phyloP scores from a whole-genome alignment of 2,113 vertebrate genomes.

The Psettodes erumei region DNA sequence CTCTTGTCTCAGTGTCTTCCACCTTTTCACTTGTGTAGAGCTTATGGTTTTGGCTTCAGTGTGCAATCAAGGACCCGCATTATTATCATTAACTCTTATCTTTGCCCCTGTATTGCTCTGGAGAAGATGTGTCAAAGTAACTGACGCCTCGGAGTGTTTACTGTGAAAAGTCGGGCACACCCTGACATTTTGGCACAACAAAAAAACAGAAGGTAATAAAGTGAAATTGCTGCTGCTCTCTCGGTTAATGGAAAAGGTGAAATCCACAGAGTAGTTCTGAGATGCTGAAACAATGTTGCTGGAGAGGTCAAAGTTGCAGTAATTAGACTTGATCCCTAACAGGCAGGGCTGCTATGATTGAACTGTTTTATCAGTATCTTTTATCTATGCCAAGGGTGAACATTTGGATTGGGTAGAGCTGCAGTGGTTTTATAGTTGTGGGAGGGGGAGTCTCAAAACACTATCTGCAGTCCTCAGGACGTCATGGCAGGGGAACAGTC shows the following conservation, averaged over 20 bases:
- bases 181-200: constrained; percentile 73
- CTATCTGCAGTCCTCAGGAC: constrained; percentile 32
- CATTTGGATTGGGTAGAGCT: constrained; percentile 23
- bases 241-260: constrained; percentile 66
- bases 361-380: constrained; percentile 64
- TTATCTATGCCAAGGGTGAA: constrained; percentile 53
- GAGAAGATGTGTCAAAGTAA: constrained; percentile 54
- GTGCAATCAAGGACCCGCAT: constrained; percentile 56
- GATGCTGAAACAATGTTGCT: constrained; percentile 35
- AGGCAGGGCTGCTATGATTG: constrained; percentile 60
- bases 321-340: constrained; percentile 73
- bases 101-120: constrained; percentile 39
- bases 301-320: constrained; percentile 71
- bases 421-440: constrained; percentile 38
- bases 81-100: constrained; percentile 62
- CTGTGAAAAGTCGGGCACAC: constrained; percentile 47
- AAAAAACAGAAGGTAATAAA: constrained; percentile 52
- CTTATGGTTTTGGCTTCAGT: constrained; percentile 11
- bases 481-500: constrained; percentile 46
- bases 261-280: constrained; percentile 36
- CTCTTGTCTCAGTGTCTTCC: not conserved
- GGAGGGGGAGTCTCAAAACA: constrained; percentile 17
- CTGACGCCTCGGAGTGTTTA: constrained; percentile 42
- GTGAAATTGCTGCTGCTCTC: constrained; percentile 56
- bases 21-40: constrained; percentile 5